These are phyloP conservation scores for Rhinogobio ventralis DNA, from an alignment of 2,797 vertebrate genomes.

Conservation along the genomic window DNA sequence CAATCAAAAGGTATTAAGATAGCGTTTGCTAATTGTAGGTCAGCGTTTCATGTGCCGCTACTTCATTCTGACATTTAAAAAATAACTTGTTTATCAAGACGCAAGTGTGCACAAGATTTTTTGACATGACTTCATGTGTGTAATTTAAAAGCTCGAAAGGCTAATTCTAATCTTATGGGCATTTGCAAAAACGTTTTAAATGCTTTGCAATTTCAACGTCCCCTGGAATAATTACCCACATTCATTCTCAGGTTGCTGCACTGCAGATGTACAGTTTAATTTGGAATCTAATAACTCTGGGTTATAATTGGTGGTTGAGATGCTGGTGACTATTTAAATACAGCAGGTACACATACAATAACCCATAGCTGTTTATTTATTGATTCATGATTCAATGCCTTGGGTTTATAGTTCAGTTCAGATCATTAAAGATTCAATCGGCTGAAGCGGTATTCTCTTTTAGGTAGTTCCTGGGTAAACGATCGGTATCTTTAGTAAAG, in stretches of 20 bases:
- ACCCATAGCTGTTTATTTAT: slow-evolving; percentile 69
- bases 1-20: slow-evolving; percentile 46
- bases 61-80: slow-evolving; percentile 21
- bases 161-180: slow-evolving; percentile 62
- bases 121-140: slow-evolving; percentile 1
- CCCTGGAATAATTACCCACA: slow-evolving; percentile 77
- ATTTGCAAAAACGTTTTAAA: slow-evolving; percentile 70
- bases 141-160: slow-evolving; percentile 9
- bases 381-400: slow-evolving; percentile 51
- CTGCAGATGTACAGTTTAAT: slow-evolving; percentile 75
- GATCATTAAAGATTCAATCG: slow-evolving; percentile 57
- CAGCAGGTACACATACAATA: slow-evolving; percentile 67
- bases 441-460: slow-evolving; percentile 31
- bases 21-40: slow-evolving; percentile 38
- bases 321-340: slow-evolving; percentile 72
- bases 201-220: slow-evolving; percentile 68
- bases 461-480: slow-evolving; percentile 12
- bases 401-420: slow-evolving; percentile 51
- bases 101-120: background rate
- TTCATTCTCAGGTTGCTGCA: slow-evolving; percentile 72
- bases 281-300: slow-evolving; percentile 80
- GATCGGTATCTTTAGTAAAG: background rate
- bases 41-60: slow-evolving; percentile 15
- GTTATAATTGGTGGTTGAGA: slow-evolving; percentile 75
- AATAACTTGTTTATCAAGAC: slow-evolving; percentile 20